Base-by-base conservation (phyloP, 1,140 invertebrate genomes). In the Melanaphis sacchari region DNA sequence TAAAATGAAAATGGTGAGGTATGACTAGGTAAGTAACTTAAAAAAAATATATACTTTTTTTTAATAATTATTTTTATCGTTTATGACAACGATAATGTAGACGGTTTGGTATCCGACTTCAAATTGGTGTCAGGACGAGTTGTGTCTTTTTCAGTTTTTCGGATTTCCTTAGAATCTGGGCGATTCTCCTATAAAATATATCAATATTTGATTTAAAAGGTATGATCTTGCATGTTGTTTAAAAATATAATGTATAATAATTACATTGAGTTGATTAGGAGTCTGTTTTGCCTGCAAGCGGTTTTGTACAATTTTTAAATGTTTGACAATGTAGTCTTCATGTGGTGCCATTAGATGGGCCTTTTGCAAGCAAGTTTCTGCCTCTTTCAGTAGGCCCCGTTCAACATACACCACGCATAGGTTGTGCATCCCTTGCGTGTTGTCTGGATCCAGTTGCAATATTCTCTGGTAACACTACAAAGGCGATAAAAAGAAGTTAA, bases 331-430 rank as follows among this genome's bases (percentile, higher is more conserved):
- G 95, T 99, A 99, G 94, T 98, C 97, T 95, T 99, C 98, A 93
- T 97, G 96, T 0, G 98, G 98, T 0, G 98, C 98, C 36, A 99
- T 95, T 21, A 96, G 95, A 76, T 97, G 97, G 1, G 98, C 98
- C 82, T 97, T 96, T 46, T 97, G 96, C 15, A 99, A 96, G 95
- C 99, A 99, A 87, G 97, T 96, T 93, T 98, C 97, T 0, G 98
- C 99, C 85, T 97, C 95, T 1, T 97, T 96, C 24, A 99, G 95
- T 94, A 98, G 97, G 1, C 98, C 98, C 31, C 98, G 96, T 95
- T 99, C 98, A 26, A 99, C 98, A 94, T 98, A 97, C 0, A 99
- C 98, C 1, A 99, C 99, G 95, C 99, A 99, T 9, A 99, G 96
- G 95, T 99, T 99, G 95, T 99, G 99, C 52, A 98, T 95, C 8